A percentile compares a stretch with the other conserved stretches of the same genome.
These are phyloP conservation scores for Trogon melanurus DNA, from an alignment of 2,113 vertebrate species.

Conservation along the genomic window DNA sequence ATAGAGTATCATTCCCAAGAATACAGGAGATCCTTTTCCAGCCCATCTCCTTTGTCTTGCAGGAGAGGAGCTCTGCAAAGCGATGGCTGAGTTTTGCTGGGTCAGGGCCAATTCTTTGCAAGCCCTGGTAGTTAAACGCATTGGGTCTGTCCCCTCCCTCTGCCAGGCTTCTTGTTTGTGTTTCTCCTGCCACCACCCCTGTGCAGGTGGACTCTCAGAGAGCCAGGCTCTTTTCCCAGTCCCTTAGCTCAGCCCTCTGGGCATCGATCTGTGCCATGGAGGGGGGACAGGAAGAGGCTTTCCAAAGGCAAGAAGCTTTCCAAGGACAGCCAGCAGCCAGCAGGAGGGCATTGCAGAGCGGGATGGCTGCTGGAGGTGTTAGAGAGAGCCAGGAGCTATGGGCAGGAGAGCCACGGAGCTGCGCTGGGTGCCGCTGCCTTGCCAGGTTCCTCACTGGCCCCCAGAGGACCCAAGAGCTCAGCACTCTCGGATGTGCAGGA, in stretches of 20 bases:
- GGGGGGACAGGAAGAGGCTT: background rate
- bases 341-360: background rate
- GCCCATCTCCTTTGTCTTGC: background rate
- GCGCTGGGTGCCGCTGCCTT: background rate
- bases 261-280: background rate
- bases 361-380: background rate
- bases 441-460: fast-evolving
- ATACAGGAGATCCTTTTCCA: background rate
- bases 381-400: background rate
- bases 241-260: background rate
- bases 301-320: background rate
- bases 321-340: background rate
- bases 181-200: background rate
- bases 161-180: background rate
- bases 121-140: fast-evolving
- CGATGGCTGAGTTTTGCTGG: background rate
- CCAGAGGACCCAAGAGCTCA: fast-evolving
- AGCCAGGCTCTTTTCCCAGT: fast-evolving
- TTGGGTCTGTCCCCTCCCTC: background rate
- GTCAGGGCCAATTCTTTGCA: background rate
- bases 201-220: background rate
- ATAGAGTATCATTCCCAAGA: background rate
- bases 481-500: background rate
- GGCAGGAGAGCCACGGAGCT: background rate
- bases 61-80: background rate